These are phyloP conservation scores for Heterotilapia buettikoferi DNA, from an alignment of 2,113 vertebrate genomes.

Conservation along the genomic window DNA sequence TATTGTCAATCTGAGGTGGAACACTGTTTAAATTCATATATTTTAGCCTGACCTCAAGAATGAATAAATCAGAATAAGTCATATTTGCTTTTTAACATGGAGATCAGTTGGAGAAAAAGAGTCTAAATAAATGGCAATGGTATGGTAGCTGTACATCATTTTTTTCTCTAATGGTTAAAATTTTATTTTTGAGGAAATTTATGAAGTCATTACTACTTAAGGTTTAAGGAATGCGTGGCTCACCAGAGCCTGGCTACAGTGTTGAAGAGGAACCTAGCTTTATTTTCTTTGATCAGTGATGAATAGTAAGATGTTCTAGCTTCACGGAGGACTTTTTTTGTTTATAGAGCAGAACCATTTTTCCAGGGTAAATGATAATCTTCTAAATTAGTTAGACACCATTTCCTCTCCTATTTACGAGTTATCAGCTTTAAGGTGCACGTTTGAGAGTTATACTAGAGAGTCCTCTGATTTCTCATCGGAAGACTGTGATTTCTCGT, in stretches of 20 bases:
- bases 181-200: neutral
- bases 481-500: neutral
- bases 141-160: neutral
- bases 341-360: neutral
- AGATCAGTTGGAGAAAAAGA: neutral
- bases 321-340: neutral
- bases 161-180: neutral
- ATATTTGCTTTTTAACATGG: neutral
- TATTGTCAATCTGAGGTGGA: neutral
- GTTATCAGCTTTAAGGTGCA: neutral
- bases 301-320: neutral
- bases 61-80: neutral
- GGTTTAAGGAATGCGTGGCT: neutral
- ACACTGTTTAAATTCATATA: neutral
- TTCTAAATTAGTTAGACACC: neutral
- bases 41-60: neutral
- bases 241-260: neutral
- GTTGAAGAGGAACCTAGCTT: neutral
- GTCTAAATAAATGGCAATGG: neutral
- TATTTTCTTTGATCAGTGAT: neutral
- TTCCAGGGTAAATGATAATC: neutral
- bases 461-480: neutral
- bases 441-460: neutral
- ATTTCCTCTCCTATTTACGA: neutral
- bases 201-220: neutral